A percentile compares a stretch with the other conserved stretches of the same genome.
Evolutionary conservation across 2,797 vertebrate species (phyloP).

Genomic region (Oreochromis mossambicus): DNA sequence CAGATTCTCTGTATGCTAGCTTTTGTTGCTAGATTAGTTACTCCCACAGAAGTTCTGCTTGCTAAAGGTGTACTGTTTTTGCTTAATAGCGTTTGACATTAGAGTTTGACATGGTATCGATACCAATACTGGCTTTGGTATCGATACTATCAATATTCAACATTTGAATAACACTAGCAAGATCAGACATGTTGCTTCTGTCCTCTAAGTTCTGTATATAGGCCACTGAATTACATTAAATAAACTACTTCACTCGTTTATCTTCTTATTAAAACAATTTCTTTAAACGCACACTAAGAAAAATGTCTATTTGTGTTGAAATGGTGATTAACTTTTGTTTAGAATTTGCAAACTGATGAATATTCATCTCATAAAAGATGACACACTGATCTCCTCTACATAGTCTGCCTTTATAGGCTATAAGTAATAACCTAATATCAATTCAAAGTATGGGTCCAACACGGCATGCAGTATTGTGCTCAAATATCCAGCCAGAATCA

Average conservation of each 20-base stretch:
- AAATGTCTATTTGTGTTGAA: neutral
- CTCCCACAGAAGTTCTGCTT: neutral
- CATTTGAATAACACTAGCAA: neutral
- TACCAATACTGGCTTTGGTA: neutral
- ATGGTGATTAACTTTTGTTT: neutral
- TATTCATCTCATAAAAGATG: neutral
- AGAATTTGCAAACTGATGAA: neutral
- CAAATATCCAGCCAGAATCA: neutral
- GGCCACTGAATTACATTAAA: neutral
- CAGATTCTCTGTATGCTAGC: neutral
- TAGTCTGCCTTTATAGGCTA: neutral
- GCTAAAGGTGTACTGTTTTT: neutral
- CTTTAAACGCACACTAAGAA: neutral
- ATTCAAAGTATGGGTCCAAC: neutral
- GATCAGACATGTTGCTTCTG: neutral
- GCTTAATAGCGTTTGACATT: neutral
- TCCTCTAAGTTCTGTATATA: neutral
- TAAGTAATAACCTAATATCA: neutral
- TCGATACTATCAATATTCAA: neutral
- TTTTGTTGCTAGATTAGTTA: neutral
- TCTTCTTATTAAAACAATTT: neutral
- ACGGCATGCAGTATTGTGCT: neutral
- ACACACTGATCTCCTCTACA: neutral
- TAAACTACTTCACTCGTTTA: rapidly evolving
- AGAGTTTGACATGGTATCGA: rapidly evolving